Conservation (phyloP, 2,888 invertebrate species). For the Ashinkailepas kermadecensis region DNA sequence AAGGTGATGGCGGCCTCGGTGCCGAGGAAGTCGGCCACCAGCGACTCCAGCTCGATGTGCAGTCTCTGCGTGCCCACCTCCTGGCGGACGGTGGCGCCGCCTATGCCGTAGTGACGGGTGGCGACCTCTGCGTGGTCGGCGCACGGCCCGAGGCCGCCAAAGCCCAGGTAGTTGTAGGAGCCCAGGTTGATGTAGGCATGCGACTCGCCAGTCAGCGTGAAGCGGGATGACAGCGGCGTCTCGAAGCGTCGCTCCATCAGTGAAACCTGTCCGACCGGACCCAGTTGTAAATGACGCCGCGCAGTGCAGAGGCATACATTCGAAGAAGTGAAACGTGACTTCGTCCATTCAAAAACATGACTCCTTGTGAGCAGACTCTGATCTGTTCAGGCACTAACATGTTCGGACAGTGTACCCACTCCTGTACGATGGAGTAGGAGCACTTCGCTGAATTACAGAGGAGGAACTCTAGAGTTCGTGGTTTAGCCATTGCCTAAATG, state of each 20-base stretch:
- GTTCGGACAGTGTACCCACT: too few relatives aligned
- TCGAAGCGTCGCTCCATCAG: constrained; percentile 18
- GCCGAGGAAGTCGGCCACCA: constrained; percentile 47
- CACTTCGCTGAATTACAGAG: too few relatives aligned
- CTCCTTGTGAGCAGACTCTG: too few relatives aligned
- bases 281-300: too few relatives aligned
- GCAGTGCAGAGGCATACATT: too few relatives aligned
- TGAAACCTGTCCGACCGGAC: not conserved
- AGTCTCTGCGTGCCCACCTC: constrained; percentile 60
- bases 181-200: constrained; percentile 84
- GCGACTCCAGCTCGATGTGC: constrained; percentile 45
- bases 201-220: constrained; percentile 70
- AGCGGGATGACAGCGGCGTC: constrained; percentile 27
- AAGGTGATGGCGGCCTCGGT: constrained; percentile 49
- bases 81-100: constrained; percentile 64
- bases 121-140: constrained; percentile 62
- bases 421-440: too few relatives aligned
- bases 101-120: constrained; percentile 63
- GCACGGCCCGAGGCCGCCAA: constrained; percentile 72
- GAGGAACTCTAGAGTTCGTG: too few relatives aligned
- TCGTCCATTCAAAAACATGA: too few relatives aligned
- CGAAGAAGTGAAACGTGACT: too few relatives aligned
- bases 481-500: too few relatives aligned
- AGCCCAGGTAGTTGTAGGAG: constrained; percentile 96
- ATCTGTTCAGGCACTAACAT: too few relatives aligned